These are phyloP conservation scores for Rostratula benghalensis DNA, from an alignment of 2,113 vertebrate genomes.

Conservation along the genomic window DNA sequence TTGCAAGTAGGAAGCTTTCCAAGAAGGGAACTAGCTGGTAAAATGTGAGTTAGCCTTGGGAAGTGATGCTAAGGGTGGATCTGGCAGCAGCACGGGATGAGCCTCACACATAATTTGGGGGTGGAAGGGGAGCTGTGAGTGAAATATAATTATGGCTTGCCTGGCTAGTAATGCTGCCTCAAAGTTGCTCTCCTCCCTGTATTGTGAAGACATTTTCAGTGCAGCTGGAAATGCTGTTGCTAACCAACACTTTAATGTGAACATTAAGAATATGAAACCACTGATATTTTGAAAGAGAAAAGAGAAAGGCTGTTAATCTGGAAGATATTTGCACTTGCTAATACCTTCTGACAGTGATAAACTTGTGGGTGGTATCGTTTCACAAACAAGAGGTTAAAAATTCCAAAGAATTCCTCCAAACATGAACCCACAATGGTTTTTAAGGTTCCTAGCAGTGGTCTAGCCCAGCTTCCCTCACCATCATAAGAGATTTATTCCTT, in stretches of 20 bases:
- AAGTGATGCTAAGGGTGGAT: not conserved
- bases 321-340: not conserved
- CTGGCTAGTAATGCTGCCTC: conserved; percentile 41
- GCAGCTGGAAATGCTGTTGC: conserved; percentile 61
- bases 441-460: not conserved
- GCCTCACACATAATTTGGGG: conserved; percentile 38
- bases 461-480: not conserved
- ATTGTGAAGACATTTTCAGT: conserved; percentile 53
- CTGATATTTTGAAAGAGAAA: not conserved
- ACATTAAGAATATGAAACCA: not conserved
- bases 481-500: not conserved
- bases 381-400: conserved; percentile 47
- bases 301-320: not conserved
- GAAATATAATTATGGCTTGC: conserved; percentile 72
- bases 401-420: conserved; percentile 29
- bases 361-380: not conserved
- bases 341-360: not conserved
- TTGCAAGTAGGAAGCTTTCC: not conserved
- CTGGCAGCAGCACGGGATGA: conserved; percentile 17
- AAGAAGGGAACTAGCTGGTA: not conserved
- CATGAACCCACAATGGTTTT: not conserved
- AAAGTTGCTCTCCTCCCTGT: conserved; percentile 56
- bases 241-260: conserved; percentile 43
- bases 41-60: not conserved
- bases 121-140: not conserved